These are phyloP conservation scores for Drosophila parthenogenetica DNA, from an alignment of 2,888 invertebrate genomes.

Conservation along the genomic window DNA sequence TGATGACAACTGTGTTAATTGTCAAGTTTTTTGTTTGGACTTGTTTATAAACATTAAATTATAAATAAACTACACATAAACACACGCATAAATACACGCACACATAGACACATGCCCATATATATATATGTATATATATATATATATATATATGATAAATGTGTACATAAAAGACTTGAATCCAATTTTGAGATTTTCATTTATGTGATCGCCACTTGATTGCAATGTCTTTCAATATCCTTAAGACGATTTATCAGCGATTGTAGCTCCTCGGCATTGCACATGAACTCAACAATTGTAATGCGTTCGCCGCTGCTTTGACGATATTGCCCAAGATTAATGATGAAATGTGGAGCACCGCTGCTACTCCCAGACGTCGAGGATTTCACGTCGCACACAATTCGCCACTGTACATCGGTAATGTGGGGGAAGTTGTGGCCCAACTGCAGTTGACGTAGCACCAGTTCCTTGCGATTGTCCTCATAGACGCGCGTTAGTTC, in stretches of 20 bases:
- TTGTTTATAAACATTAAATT: slow-evolving; percentile 42
- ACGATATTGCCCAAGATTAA: slow-evolving; percentile 83
- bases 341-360: slow-evolving; percentile 81
- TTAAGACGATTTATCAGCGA: slow-evolving; percentile 84
- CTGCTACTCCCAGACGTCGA: slow-evolving; percentile 81
- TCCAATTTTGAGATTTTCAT: not conserved
- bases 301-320: slow-evolving; percentile 81
- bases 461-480: slow-evolving; percentile 80
- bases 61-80: slow-evolving; percentile 16
- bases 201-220: slow-evolving; percentile 65
- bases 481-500: slow-evolving; percentile 82
- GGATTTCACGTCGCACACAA: slow-evolving; percentile 83
- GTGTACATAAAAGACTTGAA: slow-evolving; percentile 4
- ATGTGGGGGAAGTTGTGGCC: slow-evolving; percentile 83
- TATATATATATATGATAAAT: slow-evolving; percentile 10
- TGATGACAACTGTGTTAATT: slow-evolving; percentile 57
- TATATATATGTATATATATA: slow-evolving; percentile 8
- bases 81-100: not conserved
- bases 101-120: not conserved
- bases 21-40: slow-evolving; percentile 45
- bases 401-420: slow-evolving; percentile 84
- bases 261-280: slow-evolving; percentile 85
- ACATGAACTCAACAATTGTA: slow-evolving; percentile 83
- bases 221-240: slow-evolving; percentile 84
- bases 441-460: slow-evolving; percentile 79